Percentiles rank a stretch among this genome's conserved stretches.
Conservation (phyloP, 2,888 invertebrate genomes). For the Rhorus exstirpatorius region DNA sequence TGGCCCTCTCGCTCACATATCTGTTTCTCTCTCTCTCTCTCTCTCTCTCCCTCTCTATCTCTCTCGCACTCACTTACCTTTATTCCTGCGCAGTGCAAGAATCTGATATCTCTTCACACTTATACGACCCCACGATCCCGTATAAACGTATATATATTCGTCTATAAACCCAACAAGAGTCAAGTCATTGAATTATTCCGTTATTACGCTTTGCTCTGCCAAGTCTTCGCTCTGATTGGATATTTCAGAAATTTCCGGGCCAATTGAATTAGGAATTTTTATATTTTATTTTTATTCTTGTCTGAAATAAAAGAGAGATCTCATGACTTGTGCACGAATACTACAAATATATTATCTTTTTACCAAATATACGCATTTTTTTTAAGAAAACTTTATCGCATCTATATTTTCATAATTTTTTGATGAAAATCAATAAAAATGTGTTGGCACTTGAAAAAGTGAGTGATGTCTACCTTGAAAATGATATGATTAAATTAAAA, state of each 20-base stretch:
- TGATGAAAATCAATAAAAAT: too few relatives aligned
- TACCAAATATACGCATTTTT: too few relatives aligned
- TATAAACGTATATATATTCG: slow-evolving; percentile 5
- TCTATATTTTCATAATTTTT: too few relatives aligned
- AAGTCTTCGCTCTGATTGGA: slow-evolving; percentile 12
- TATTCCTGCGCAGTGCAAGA: slow-evolving; percentile 3
- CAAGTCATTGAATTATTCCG: slow-evolving; percentile 55
- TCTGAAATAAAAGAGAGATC: too few relatives aligned
- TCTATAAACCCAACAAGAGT: slow-evolving; percentile 42
- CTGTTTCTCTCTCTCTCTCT: slow-evolving; percentile 29
- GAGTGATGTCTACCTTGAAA: too few relatives aligned
- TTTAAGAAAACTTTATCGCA: too few relatives aligned
- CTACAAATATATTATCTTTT: too few relatives aligned
- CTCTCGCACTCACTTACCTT: background rate
- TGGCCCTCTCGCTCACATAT: slow-evolving; percentile 29
- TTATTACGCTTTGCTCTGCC: slow-evolving; percentile 27
- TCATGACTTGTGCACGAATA: too few relatives aligned
- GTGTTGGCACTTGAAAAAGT: too few relatives aligned
- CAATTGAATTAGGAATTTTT: too few relatives aligned
- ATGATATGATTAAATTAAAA: too few relatives aligned
- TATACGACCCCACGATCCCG: slow-evolving; percentile 37
- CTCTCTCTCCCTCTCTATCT: slow-evolving; percentile 7
- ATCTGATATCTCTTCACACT: slow-evolving; percentile 53
- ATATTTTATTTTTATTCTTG: too few relatives aligned
- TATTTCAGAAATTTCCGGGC: slow-evolving; percentile 10